A percentile compares a stretch with the other conserved stretches of the same genome.
Conservation (phyloP, 2,113 vertebrate genomes). For the Triplophysa rosa region DNA sequence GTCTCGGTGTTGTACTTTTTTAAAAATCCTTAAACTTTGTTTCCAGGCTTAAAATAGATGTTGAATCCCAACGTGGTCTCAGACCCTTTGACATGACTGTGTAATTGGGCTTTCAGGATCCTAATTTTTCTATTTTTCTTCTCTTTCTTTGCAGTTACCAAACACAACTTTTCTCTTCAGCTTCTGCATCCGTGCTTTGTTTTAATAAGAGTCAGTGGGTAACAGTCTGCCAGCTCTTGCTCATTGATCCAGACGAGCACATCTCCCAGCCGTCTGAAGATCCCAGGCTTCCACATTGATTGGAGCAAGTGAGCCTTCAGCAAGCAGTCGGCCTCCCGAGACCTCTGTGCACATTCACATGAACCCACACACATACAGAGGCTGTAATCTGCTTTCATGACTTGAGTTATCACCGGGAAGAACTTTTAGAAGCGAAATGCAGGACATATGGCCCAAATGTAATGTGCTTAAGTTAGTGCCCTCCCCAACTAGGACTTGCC, state of each 20-base stretch:
- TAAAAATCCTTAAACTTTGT: too few species aligned
- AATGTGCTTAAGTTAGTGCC: too few species aligned
- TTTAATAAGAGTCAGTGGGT: constrained; percentile 46
- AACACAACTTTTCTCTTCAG: constrained; percentile 16
- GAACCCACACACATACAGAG: constrained; percentile 9
- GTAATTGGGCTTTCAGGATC: not conserved
- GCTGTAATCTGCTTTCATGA: constrained; percentile 16
- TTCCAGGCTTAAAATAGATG: too few species aligned
- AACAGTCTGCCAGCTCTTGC: constrained; percentile 39
- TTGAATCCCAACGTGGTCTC: too few species aligned
- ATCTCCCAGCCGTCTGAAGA: constrained; percentile 40
- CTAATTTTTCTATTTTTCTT: not conserved
- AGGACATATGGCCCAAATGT: not conserved
- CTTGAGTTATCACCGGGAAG: not conserved
- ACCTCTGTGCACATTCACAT: not conserved
- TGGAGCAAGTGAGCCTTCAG: constrained; percentile 32
- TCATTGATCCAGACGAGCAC: constrained; percentile 51
- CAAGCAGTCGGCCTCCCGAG: not conserved
- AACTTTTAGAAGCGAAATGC: not conserved
- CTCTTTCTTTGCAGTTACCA: not conserved
- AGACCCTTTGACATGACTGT: too few species aligned
- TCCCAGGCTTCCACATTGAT: constrained; percentile 40
- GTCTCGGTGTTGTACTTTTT: too few species aligned
- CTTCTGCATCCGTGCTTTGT: constrained; percentile 39
- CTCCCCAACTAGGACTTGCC: too few species aligned